Conservation (phyloP, 2,113 vertebrate genomes). For the Eupsittula cactorum region DNA sequence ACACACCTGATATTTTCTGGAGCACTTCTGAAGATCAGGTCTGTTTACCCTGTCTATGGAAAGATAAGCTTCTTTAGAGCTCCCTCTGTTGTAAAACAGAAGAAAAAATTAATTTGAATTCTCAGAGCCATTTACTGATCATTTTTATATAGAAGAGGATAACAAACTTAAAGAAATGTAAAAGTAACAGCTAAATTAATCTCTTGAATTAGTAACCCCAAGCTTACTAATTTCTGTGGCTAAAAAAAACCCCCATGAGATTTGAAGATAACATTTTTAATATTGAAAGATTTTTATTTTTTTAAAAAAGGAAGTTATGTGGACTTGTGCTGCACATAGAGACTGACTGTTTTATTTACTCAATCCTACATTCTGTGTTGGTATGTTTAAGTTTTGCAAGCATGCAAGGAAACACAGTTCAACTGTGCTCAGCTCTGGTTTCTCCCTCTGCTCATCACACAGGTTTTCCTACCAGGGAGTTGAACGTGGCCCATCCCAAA, state of each 20-base stretch:
- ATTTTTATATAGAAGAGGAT: not conserved
- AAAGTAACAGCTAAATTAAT: not conserved
- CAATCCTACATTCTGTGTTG: not conserved
- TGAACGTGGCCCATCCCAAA: not conserved
- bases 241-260: not conserved
- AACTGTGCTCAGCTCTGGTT: not conserved
- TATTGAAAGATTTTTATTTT: not conserved
- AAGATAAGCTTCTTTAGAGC: conserved; percentile 55
- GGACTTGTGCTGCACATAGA: not conserved
- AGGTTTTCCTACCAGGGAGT: not conserved
- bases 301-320: not conserved
- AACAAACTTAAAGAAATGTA: not conserved
- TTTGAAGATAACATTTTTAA: not conserved
- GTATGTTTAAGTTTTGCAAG: not conserved
- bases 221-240: not conserved
- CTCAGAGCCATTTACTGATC: not conserved
- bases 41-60: not conserved
- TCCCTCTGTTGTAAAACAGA: conserved; percentile 52
- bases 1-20: not conserved
- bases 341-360: not conserved
- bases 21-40: not conserved
- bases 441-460: not conserved
- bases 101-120: not conserved
- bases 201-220: not conserved
- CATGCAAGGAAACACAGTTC: not conserved